Evolutionary conservation across 2,797 vertebrate species (phyloP).

Genomic region (Malacoraja senta): DNA sequence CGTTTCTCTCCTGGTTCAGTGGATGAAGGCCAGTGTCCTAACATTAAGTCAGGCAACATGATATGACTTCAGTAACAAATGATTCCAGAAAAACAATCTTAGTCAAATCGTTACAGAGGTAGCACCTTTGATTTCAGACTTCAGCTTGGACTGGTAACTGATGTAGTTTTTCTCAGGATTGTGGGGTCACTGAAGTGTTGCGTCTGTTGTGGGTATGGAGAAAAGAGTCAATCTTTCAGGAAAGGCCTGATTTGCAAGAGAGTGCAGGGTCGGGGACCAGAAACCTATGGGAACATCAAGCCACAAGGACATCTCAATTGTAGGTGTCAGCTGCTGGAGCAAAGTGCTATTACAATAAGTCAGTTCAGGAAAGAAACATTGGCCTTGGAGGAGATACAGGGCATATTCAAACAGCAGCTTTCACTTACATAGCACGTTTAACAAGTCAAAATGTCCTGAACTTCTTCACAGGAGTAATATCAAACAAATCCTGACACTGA

Average conservation of each 20-base stretch:
- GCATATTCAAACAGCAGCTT: background rate
- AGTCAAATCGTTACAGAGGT: background rate
- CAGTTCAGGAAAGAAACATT: background rate
- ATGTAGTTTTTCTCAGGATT: background rate
- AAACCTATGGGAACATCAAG: background rate
- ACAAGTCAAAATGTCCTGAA: no score
- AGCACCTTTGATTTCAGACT: background rate
- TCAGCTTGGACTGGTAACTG: background rate
- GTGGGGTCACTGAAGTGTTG: background rate
- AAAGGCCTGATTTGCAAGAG: background rate
- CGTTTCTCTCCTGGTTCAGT: background rate
- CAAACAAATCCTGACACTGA: no score
- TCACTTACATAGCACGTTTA: no score
- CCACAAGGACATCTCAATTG: background rate
- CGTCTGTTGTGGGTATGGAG: background rate
- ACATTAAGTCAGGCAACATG: background rate
- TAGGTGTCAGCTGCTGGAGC: background rate
- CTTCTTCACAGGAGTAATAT: no score
- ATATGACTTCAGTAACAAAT: background rate
- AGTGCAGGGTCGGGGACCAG: background rate
- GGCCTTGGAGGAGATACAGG: background rate
- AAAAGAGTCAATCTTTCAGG: background rate
- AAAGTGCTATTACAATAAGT: no score
- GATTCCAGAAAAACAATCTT: background rate
- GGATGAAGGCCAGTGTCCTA: background rate